Evolutionary conservation across 2,888 invertebrate genomes (phyloP).

Genomic region (Empis stercorea): DNA sequence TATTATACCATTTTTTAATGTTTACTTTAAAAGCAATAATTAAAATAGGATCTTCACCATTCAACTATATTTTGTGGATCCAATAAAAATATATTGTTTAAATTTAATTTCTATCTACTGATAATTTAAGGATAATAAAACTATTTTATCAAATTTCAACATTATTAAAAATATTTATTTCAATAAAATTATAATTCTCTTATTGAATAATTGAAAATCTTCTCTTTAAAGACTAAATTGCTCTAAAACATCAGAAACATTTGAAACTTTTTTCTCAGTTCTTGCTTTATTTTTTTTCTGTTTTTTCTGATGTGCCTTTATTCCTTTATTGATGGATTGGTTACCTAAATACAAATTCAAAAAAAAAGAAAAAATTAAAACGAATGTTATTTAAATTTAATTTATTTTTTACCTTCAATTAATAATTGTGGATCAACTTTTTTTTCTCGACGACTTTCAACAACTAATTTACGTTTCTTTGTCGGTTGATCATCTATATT

Average conservation of each 20-base stretch:
- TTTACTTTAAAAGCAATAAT: too few species aligned
- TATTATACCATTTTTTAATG: too few species aligned
- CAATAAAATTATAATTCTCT: too few species aligned
- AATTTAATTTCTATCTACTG: too few species aligned
- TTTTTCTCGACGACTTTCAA: conserved; percentile 31
- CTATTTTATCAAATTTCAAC: too few species aligned
- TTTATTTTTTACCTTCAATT: conserved; percentile 62
- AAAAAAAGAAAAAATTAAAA: neutral
- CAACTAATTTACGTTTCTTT: conserved; percentile 25
- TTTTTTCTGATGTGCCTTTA: conserved; percentile 41
- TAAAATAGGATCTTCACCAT: too few species aligned
- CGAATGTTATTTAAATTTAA: neutral
- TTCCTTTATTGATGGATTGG: conserved; percentile 44
- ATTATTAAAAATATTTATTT: too few species aligned
- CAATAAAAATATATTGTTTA: too few species aligned
- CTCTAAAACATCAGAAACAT: conserved; percentile 51
- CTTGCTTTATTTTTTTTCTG: conserved; percentile 43
- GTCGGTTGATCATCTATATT: conserved; percentile 12
- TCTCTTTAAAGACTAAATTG: conserved; percentile 25
- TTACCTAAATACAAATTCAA: conserved; percentile 22
- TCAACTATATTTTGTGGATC: too few species aligned
- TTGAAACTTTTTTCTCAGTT: conserved; percentile 48
- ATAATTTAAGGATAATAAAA: too few species aligned
- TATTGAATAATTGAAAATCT: neutral
- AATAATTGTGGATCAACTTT: conserved; percentile 52